These are phyloP conservation scores for Nerophis lumbriciformis DNA, from an alignment of 2,113 vertebrate genomes.

Conservation along the genomic window DNA sequence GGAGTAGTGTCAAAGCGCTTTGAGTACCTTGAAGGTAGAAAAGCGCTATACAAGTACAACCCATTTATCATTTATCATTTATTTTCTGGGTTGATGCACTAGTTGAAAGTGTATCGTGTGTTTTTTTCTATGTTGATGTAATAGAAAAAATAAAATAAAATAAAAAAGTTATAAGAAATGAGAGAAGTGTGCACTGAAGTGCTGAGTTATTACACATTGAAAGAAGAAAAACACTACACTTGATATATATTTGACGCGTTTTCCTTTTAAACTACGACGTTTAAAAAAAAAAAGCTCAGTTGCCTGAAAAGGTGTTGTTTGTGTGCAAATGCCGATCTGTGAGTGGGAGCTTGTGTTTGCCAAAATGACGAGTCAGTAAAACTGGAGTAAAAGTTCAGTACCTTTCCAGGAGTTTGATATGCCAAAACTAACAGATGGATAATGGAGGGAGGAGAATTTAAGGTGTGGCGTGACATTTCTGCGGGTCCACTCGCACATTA, in stretches of 20 bases:
- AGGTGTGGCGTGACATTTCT: conserved; percentile 8
- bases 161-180: background rate
- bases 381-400: conserved; percentile 33
- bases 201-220: conserved; percentile 12
- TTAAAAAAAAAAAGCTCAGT: conserved; percentile 35
- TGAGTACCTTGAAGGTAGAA: too few species aligned
- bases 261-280: conserved; percentile 20
- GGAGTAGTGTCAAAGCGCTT: too few species aligned
- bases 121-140: too few species aligned
- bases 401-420: conserved; percentile 28
- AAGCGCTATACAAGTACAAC: too few species aligned
- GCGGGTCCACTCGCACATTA: background rate
- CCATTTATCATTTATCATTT: too few species aligned
- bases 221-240: conserved; percentile 8
- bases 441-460: background rate
- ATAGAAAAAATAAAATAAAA: too few species aligned
- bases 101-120: too few species aligned
- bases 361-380: conserved; percentile 27
- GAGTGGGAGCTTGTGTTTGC: conserved; percentile 16
- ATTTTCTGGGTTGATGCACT: too few species aligned
- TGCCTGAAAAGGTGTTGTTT: conserved; percentile 23
- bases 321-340: conserved; percentile 19
- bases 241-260: conserved; percentile 38
- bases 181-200: conserved; percentile 23
- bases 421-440: conserved; percentile 29